Evolutionary conservation across 2,888 invertebrate genomes (phyloP).

Genomic region (Melanotus villosus): DNA sequence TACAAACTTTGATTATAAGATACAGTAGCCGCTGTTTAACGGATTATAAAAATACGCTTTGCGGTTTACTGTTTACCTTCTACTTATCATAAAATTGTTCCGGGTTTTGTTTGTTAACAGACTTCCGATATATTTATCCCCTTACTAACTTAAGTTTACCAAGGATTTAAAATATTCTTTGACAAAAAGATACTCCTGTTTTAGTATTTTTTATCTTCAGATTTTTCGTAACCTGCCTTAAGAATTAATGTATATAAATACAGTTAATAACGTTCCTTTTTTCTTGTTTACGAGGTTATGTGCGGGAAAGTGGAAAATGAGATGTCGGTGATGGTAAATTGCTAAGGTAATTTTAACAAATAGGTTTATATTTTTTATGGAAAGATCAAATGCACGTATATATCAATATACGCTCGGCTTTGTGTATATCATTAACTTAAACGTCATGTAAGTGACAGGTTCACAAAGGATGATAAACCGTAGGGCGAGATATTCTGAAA

Average conservation of each 20-base stretch:
- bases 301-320: background rate
- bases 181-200: too few species aligned
- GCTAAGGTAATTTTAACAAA: conserved; percentile 15
- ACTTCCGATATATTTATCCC: too few species aligned
- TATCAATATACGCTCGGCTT: conserved; percentile 30
- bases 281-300: background rate
- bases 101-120: background rate
- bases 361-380: conserved; percentile 16
- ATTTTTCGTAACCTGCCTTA: too few species aligned
- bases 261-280: background rate
- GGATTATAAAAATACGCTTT: conserved; percentile 18
- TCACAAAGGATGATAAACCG: conserved; percentile 42
- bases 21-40: conserved; percentile 25
- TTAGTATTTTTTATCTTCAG: too few species aligned
- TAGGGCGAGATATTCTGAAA: conserved; percentile 16
- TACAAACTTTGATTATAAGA: conserved; percentile 36
- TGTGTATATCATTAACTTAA: conserved; percentile 35
- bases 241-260: too few species aligned
- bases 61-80: background rate
- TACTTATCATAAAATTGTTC: too few species aligned
- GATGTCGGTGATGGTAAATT: conserved; percentile 4
- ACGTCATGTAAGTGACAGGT: conserved; percentile 37
- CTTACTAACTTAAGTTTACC: too few species aligned
- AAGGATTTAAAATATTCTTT: too few species aligned
- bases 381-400: conserved; percentile 29